Evolutionary conservation across 2,888 invertebrate species (phyloP).

Genomic region (Hirtodrosophila cameraria): DNA sequence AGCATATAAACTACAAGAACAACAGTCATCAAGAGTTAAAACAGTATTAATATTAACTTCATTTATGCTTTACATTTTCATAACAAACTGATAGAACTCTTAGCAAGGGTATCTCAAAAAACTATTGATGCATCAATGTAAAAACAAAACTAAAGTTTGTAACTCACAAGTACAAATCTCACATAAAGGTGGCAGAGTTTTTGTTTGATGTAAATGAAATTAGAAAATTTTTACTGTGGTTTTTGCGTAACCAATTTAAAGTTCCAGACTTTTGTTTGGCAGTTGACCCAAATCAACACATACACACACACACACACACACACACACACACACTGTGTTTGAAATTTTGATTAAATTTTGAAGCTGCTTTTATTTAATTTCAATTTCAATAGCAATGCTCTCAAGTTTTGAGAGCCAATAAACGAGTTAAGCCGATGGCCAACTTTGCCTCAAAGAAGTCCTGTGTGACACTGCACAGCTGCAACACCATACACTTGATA

Average conservation of each 20-base stretch:
- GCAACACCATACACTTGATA: neutral
- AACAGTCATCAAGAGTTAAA: too few species aligned
- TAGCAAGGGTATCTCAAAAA: too few species aligned
- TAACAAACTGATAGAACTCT: too few species aligned
- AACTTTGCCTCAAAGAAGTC: constrained; percentile 32
- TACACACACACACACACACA: too few species aligned
- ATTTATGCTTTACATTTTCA: too few species aligned
- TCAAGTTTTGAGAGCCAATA: constrained; percentile 41
- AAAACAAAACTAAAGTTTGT: neutral
- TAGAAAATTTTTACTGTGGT: constrained; percentile 27
- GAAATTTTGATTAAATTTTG: constrained; percentile 33
- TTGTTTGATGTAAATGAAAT: constrained; percentile 40
- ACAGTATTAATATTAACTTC: too few species aligned
- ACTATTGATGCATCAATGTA: too few species aligned
- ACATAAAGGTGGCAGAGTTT: constrained; percentile 16
- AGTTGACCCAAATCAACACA: constrained; percentile 13
- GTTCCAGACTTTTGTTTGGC: constrained; percentile 18
- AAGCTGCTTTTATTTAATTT: constrained; percentile 30
- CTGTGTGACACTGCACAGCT: constrained; percentile 5
- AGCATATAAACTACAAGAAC: too few species aligned
- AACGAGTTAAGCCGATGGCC: constrained; percentile 45
- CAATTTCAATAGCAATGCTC: constrained; percentile 33
- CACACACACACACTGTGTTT: neutral
- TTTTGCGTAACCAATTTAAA: constrained; percentile 34
- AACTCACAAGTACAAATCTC: too few species aligned